Conservation (phyloP, 2,888 invertebrate species). For the Acrobasis consociella region DNA sequence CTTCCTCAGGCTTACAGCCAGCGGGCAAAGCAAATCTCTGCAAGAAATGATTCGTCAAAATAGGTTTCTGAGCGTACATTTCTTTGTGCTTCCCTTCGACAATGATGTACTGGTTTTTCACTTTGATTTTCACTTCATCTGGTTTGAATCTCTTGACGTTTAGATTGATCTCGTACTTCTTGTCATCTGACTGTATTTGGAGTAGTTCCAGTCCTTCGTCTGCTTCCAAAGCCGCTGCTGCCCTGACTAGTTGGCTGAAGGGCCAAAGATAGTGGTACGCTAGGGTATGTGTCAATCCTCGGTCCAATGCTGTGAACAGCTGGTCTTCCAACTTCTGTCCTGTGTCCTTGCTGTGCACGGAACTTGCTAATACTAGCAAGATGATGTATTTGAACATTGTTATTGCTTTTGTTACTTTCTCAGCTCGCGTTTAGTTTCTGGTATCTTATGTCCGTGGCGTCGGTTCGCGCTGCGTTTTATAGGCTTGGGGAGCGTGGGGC, state of each 20-base stretch:
- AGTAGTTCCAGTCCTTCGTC: conserved; percentile 65
- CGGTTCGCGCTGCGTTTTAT: conserved; percentile 59
- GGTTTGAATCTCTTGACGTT: conserved; percentile 67
- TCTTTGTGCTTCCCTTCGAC: conserved; percentile 69
- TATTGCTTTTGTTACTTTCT: conserved; percentile 24
- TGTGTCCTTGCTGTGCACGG: conserved; percentile 48
- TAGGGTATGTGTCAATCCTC: conserved; percentile 63
- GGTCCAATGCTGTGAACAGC: conserved; percentile 59
- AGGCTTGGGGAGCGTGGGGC: conserved; percentile 56
- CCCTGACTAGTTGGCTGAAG: conserved; percentile 68
- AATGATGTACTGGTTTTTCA: conserved; percentile 67
- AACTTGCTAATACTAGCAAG: conserved; percentile 49
- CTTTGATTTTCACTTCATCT: conserved; percentile 67
- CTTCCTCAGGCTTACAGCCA: conserved; percentile 68
- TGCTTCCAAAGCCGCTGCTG: conserved; percentile 58
- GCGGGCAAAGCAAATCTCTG: conserved; percentile 68
- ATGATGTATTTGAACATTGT: conserved; percentile 59
- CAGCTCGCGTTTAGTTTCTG: conserved; percentile 10
- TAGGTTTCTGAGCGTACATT: conserved; percentile 51
- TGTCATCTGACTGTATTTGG: conserved; percentile 60
- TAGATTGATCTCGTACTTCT: conserved; percentile 62
- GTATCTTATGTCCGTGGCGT: conserved; percentile 45
- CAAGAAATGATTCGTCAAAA: conserved; percentile 69
- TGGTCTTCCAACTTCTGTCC: conserved; percentile 59
- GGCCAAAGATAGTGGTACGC: conserved; percentile 72